A percentile compares a stretch with the other conserved stretches of the same genome.
Evolutionary conservation across 2,888 invertebrate species (phyloP).

Genomic region (Pyrgus malvae): DNA sequence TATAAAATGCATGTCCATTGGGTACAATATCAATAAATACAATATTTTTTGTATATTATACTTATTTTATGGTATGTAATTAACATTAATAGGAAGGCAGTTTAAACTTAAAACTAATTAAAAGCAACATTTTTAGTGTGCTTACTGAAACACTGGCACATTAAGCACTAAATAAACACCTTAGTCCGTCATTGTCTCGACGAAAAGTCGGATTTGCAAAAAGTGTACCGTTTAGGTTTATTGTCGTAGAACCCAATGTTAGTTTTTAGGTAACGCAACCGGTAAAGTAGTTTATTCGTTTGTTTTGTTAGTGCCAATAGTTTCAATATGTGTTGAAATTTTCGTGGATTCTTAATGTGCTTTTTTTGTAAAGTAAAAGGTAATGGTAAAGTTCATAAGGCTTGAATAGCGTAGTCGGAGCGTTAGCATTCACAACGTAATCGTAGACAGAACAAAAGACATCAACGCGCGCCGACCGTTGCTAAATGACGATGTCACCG

Average conservation of each 20-base stretch:
- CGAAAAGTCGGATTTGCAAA: constrained; percentile 7
- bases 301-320: constrained; percentile 12
- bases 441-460: constrained; percentile 39
- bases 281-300: constrained; percentile 10
- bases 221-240: constrained; percentile 14
- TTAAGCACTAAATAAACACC: constrained; percentile 2
- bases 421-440: constrained; percentile 21
- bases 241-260: constrained; percentile 13
- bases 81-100: no score
- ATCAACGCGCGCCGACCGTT: constrained; percentile 34
- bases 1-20: no score
- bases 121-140: no score
- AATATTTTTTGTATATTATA: no score
- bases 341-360: constrained; percentile 21
- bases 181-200: neutral
- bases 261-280: neutral
- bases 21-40: no score
- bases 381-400: constrained; percentile 10
- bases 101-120: no score
- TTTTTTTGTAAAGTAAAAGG: constrained; percentile 13
- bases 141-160: neutral
- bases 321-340: constrained; percentile 7
- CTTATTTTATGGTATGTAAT: no score
- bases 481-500: constrained; percentile 31
- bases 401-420: constrained; percentile 2